Conservation (phyloP, 2,888 invertebrate species). For the Andrena fulva region DNA sequence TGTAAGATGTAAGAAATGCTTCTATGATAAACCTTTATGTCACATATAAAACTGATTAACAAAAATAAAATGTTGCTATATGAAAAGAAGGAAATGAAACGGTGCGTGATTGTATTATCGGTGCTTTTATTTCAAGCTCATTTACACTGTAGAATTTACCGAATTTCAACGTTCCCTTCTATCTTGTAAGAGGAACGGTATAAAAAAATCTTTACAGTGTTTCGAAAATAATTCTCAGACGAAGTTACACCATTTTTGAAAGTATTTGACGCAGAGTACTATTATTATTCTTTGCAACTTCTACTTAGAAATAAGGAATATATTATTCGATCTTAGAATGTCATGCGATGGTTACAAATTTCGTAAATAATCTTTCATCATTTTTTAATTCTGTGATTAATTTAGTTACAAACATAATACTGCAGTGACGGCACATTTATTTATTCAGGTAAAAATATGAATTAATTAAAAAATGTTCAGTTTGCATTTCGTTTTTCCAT, state of each 20-base stretch:
- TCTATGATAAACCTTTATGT: slow-evolving; percentile 47
- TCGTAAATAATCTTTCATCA: slow-evolving; percentile 11
- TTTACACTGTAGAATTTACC: slow-evolving; percentile 6
- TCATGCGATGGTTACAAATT: slow-evolving; percentile 3
- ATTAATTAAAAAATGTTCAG: slow-evolving; percentile 17
- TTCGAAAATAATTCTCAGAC: neutral
- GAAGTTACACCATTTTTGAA: no score
- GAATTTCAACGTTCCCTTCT: neutral
- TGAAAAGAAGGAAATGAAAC: slow-evolving; percentile 33
- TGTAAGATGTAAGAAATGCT: slow-evolving; percentile 53
- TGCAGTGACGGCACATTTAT: slow-evolving; percentile 33
- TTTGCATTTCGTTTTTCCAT: slow-evolving; percentile 27
- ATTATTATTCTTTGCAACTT: neutral
- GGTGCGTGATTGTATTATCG: slow-evolving; percentile 16
- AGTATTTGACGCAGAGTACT: neutral
- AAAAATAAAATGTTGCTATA: slow-evolving; percentile 61
- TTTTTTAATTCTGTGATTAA: slow-evolving; percentile 19
- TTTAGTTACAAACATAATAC: slow-evolving; percentile 46
- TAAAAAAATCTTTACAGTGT: slow-evolving; percentile 4
- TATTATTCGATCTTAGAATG: slow-evolving; percentile 16
- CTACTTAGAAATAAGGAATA: slow-evolving; percentile 11
- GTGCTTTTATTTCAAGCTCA: slow-evolving; percentile 23
- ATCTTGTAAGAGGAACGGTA: slow-evolving; percentile 22
- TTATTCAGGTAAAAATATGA: slow-evolving; percentile 31
- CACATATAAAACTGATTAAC: slow-evolving; percentile 48